Base-by-base conservation (phyloP, 2,888 invertebrate genomes). In the Eurytoma californica region DNA sequence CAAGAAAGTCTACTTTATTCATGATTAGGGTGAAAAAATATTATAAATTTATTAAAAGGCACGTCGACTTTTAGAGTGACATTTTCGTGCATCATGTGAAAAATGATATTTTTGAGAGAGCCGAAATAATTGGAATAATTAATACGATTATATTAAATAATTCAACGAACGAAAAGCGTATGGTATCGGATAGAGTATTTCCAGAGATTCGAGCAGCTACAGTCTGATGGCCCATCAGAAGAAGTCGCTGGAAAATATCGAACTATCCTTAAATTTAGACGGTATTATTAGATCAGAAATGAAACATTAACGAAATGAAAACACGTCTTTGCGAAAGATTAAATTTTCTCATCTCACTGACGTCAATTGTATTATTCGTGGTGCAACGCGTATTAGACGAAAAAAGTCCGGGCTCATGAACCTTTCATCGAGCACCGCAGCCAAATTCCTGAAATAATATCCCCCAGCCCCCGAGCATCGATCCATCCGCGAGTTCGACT, bases 311-410 rank as follows among this genome's bases (percentile, higher is more conserved):
- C 53, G 47, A 51, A 49, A 61, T 61, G 61, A 61, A 16, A 55
- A 53, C 39, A 72, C 63, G 65, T 65, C 55, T 61, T 51, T 24
- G 58, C 12, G 13, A 47, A 0, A 16, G 72, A 47, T 14, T 55
- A 28, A 47, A 72, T 63, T 39, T 53, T 63, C 63, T n/a, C 9
- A 18, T 7, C 13, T 2, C 53, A 24, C 20, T 55, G 39, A n/a
- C 72, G 72, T 63, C 63, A 72, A 72, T 72, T 61, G 72, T 30
- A 24, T 70, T 51, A 70, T 18, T n/a, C 12, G n/a, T 1, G 18
- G 47, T n/a, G n/a, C n/a, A 39, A 30, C 24, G n/a, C 28, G 20
- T 18, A 30, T 68, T 68, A 55, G 53, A 30, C 47, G 16, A 30
- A 55, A 55, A 68, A 55, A 16, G 30, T n/a, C 53, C n/a, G 14